Conservation (phyloP, 2,888 invertebrate species). For the Pardosa pseudoannulata region DNA sequence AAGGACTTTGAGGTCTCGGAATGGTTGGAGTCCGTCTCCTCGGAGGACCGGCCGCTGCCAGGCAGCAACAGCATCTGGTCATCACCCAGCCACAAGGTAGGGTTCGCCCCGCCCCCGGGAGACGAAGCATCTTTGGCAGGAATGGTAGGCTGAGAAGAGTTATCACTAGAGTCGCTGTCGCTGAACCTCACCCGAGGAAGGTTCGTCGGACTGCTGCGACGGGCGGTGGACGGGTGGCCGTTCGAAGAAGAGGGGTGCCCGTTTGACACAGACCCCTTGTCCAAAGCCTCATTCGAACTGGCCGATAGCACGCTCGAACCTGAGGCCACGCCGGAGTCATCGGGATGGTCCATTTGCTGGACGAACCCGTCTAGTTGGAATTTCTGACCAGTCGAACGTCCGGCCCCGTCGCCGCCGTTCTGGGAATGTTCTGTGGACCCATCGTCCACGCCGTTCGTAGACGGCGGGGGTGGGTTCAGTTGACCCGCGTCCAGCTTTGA, state of each 20-base stretch:
- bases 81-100: constrained; percentile 60
- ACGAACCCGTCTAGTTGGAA: neutral
- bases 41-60: constrained; percentile 34
- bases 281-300: neutral
- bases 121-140: constrained; percentile 31
- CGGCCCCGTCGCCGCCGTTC: neutral
- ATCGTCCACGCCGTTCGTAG: no score
- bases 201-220: constrained; percentile 32
- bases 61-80: constrained; percentile 65
- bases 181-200: constrained; percentile 25
- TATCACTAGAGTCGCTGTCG: neutral
- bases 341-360: neutral
- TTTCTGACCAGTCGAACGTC: neutral
- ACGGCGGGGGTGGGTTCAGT: neutral
- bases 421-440: neutral
- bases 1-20: constrained; percentile 44
- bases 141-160: neutral
- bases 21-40: constrained; percentile 45
- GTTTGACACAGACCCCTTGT: neutral
- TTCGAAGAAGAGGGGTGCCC: neutral
- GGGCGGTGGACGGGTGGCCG: constrained; percentile 10
- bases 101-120: constrained; percentile 44
- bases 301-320: neutral
- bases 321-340: neutral
- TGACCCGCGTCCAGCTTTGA: neutral